Evolutionary conservation across 1,140 invertebrate species (phyloP).

Genomic region (Holotrichia oblita): DNA sequence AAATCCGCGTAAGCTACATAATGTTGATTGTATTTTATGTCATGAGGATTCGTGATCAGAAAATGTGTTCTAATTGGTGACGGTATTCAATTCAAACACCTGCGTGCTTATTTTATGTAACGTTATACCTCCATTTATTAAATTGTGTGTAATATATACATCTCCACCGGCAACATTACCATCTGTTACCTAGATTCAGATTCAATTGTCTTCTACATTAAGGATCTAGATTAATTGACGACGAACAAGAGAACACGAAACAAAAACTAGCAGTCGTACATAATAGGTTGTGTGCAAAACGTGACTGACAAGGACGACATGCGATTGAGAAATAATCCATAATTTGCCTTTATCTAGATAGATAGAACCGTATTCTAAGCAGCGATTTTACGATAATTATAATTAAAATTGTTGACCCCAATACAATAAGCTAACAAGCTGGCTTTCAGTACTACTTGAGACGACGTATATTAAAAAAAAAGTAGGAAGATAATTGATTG

Average conservation of each 20-base stretch:
- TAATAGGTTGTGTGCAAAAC: background rate
- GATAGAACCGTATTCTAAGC: too few relatives aligned
- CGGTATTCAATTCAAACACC: background rate
- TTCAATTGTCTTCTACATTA: background rate
- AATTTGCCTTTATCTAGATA: background rate
- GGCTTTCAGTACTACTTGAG: background rate
- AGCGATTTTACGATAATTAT: conserved; percentile 7
- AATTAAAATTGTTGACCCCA: background rate
- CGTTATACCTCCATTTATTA: background rate
- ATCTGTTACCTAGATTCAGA: background rate
- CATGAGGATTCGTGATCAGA: conserved; percentile 5
- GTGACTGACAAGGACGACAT: background rate
- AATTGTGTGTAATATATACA: too few relatives aligned
- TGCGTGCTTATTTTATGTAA: background rate
- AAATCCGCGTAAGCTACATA: too few relatives aligned
- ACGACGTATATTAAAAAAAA: background rate
- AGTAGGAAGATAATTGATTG: background rate
- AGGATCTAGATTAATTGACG: background rate
- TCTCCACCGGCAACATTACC: too few relatives aligned
- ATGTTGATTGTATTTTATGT: conserved; percentile 6
- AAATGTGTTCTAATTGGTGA: background rate
- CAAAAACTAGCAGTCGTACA: background rate
- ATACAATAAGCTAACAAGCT: background rate
- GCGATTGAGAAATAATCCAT: background rate
- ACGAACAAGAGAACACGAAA: background rate